Base-by-base conservation (phyloP, 2,888 invertebrate genomes). In the Callimorpha dominula region DNA sequence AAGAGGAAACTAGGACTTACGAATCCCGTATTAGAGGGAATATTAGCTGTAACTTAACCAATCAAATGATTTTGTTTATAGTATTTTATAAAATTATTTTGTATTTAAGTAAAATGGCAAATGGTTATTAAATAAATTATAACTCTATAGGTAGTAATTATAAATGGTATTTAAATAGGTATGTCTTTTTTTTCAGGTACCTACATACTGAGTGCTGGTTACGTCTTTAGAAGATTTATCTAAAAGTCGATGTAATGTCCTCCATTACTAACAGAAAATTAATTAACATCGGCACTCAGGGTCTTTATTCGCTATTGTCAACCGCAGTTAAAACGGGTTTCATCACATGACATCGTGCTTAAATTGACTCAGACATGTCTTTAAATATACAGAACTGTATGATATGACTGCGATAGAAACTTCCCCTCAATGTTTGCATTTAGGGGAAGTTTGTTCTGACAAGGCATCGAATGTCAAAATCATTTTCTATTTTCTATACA, bases 111-210 rank as follows among this genome's bases (percentile, higher is more conserved):
- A n/a, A 65, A 42, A 65, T 79, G 84, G 83, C 84, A 80, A 77
- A 79, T 80, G 83, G 83, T 83, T 83, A 81, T 84, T 80, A 70
- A 78, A 74, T 77, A 81, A 77, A 72, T 76, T 70, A 42, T 57
- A 42, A 42, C 60, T 7, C 54, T 66, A 9, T 42, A 31, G 31
- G 9, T 52, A 5, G n/a, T 63, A 20, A 20, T 72, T 17, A n/a
- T 4, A 57, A 64, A 46, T 69, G 11, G 62, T 79, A n/a, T 83
- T 66, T 77, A 31, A 62, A 49, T 20, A 7, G 6, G 70, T 72
- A 52, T 43, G 31, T 71, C 68, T 79, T 76, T 50, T 71, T 1
- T 83, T 84, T 54, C 82, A 83, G 83, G 72, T 73, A 73, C 31
- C 31, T 31, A 31, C 68, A 31, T 31, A 20, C 31, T 11, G 40